Base-by-base conservation (phyloP, 2,113 vertebrate species). In the Plectropomus leopardus region DNA sequence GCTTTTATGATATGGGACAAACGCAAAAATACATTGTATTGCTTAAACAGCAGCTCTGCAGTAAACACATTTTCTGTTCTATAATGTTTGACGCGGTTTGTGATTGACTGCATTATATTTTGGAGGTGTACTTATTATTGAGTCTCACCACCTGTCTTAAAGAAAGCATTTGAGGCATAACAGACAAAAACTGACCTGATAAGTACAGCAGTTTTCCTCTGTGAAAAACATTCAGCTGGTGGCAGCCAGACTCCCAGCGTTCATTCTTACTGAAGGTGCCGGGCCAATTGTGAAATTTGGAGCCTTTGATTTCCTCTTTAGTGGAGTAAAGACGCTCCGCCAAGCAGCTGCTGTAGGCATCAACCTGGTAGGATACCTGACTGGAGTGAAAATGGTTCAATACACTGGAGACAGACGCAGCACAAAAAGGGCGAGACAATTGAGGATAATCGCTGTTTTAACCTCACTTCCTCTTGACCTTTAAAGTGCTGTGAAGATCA, bases 241-340 rank as follows among this genome's bases (percentile, higher is more conserved):
- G 50, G 21, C 72, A 54, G 54, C 21, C 23, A 57, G 63, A 14
- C 55, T 55, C 45, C n/a, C 57, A 71, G 64, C 36, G 13, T 65
- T 86, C 55, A 64, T 59, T 80, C 73, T 72, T 72, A 67, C 79
- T 76, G 59, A 83, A 47, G 79, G 26, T 71, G 66, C 82, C 68
- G 70, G 77, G 72, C 28, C 66, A 57, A 53, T 77, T 57, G 24
- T 76, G 71, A 77, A 80, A 80, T 66, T 32, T 72, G 24, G 78
- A 78, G 40, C 28, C 81, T 83, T 76, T 87, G 80, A 88, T 91
- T 92, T 87, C 70, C 61, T 65, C 58, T 47, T 69, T 40, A 42
- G 58, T 47, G 24, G 78, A 84, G 26, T 47, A n/a, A 67, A 60
- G 36, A 44, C 4, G n/a, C 44, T n/a, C 32, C n/a, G 54, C 44